Evolutionary conservation across 2,113 vertebrate species (phyloP).

Genomic region (Egretta garzetta): DNA sequence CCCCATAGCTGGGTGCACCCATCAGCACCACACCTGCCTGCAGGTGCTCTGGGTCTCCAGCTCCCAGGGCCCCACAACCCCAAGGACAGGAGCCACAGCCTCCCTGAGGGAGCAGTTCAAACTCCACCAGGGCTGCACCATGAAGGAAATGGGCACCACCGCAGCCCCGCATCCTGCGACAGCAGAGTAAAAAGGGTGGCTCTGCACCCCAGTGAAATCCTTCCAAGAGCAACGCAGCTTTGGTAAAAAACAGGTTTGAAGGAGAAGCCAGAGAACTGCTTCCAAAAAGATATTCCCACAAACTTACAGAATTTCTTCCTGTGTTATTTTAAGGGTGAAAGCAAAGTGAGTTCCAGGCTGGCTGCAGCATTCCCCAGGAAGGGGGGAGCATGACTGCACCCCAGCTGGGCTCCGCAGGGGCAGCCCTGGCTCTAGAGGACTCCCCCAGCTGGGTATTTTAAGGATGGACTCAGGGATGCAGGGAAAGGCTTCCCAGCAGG

Average conservation of each 20-base stretch:
- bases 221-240: neutral
- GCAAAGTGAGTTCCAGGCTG: neutral
- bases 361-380: rapidly evolving
- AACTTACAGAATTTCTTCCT: neutral
- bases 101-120: too few species aligned
- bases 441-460: neutral
- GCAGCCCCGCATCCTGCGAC: too few species aligned
- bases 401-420: rapidly evolving
- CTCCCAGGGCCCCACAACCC: neutral
- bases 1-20: neutral
- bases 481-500: neutral
- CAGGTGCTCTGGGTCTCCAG: rapidly evolving
- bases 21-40: too few species aligned
- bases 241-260: neutral
- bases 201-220: rapidly evolving
- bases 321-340: rapidly evolving
- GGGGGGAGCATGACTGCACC: rapidly evolving
- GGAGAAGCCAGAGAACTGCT: neutral
- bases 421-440: neutral
- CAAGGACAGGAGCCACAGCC: too few species aligned
- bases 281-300: neutral
- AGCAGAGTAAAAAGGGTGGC: too few species aligned
- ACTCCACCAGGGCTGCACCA: neutral
- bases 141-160: rapidly evolving
- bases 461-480: too few species aligned